These are phyloP conservation scores for Channa striata DNA, from an alignment of 2,797 vertebrate genomes.

Conservation along the genomic window DNA sequence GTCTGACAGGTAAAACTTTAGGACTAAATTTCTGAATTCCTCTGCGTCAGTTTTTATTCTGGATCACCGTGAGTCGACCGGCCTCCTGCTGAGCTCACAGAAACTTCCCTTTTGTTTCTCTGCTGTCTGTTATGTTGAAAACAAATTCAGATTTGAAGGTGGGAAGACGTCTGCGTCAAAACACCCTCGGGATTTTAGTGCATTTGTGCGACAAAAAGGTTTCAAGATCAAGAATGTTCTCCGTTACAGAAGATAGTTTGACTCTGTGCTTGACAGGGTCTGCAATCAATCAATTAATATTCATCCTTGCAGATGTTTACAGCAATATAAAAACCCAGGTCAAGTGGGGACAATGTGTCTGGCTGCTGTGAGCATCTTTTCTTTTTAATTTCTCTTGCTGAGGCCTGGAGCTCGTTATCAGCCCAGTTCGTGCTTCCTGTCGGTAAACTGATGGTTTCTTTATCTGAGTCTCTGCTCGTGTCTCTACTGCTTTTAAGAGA, in stretches of 20 bases:
- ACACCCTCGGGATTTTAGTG: background rate
- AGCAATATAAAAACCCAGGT: slow-evolving; percentile 9
- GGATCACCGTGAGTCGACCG: slow-evolving; percentile 19
- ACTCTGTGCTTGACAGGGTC: background rate
- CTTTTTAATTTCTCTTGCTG: no score
- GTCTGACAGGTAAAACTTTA: slow-evolving; percentile 12
- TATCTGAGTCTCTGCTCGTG: background rate
- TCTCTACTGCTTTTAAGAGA: background rate
- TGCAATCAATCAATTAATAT: background rate
- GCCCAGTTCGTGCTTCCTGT: background rate
- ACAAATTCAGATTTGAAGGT: background rate
- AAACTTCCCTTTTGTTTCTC: slow-evolving; percentile 8
- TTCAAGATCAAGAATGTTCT: background rate
- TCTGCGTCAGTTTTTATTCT: background rate
- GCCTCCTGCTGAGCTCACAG: slow-evolving; percentile 8
- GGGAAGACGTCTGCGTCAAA: background rate
- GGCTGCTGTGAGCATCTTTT: background rate
- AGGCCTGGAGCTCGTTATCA: background rate
- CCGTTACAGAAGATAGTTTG: background rate
- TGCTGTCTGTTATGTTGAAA: background rate
- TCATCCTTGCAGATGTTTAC: slow-evolving; percentile 4
- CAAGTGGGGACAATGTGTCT: background rate
- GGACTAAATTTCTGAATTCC: slow-evolving; percentile 14
- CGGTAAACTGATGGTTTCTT: background rate
- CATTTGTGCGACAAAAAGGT: background rate